Percentiles rank a stretch among this genome's conserved stretches.
phyloP scores from a whole-genome alignment of 2,797 vertebrate species.

The Chelon auratus region DNA sequence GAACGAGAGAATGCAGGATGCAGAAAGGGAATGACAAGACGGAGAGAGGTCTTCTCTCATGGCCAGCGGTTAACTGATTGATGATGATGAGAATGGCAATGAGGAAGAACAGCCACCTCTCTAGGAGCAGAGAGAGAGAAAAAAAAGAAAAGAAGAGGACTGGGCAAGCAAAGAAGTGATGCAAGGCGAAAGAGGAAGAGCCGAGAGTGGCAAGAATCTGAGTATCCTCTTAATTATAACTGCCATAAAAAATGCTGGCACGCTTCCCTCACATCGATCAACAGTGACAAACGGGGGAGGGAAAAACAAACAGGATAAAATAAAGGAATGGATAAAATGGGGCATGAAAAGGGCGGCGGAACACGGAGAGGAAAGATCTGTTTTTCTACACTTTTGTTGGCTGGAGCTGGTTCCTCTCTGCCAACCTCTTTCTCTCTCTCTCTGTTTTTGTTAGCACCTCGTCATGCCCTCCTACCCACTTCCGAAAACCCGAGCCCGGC shows the following conservation, averaged over 20 bases:
- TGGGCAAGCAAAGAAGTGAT: slow-evolving; percentile 36
- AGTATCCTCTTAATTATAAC: slow-evolving; percentile 61
- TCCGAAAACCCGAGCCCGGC: not conserved
- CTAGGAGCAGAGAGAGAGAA: slow-evolving; percentile 8
- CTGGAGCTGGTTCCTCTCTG: slow-evolving; percentile 11
- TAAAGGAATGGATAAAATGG: slow-evolving; percentile 36
- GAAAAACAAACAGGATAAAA: slow-evolving; percentile 46
- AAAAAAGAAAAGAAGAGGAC: slow-evolving; percentile 21
- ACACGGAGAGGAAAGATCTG: not conserved
- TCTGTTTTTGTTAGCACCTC: slow-evolving; percentile 2
- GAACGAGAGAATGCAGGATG: slow-evolving; percentile 64
- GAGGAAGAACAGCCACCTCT: slow-evolving; percentile 72
- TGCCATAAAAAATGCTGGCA: slow-evolving; percentile 63
- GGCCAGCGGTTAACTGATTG: slow-evolving; percentile 74
- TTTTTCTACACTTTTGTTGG: slow-evolving; percentile 22
- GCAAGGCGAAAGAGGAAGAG: slow-evolving; percentile 5
- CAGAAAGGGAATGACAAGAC: slow-evolving; percentile 71
- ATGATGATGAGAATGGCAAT: slow-evolving; percentile 80
- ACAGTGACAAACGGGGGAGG: slow-evolving; percentile 29
- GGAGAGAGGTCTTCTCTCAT: slow-evolving; percentile 70
- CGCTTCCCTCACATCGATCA: slow-evolving; percentile 61
- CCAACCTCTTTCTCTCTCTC: not conserved
- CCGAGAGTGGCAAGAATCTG: slow-evolving; percentile 29
- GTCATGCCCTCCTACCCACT: not conserved
- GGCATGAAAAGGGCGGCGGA: not conserved